A percentile compares a stretch with the other conserved stretches of the same genome.
These are phyloP conservation scores for Stegastes partitus DNA, from an alignment of 2,113 vertebrate species.

Conservation along the genomic window DNA sequence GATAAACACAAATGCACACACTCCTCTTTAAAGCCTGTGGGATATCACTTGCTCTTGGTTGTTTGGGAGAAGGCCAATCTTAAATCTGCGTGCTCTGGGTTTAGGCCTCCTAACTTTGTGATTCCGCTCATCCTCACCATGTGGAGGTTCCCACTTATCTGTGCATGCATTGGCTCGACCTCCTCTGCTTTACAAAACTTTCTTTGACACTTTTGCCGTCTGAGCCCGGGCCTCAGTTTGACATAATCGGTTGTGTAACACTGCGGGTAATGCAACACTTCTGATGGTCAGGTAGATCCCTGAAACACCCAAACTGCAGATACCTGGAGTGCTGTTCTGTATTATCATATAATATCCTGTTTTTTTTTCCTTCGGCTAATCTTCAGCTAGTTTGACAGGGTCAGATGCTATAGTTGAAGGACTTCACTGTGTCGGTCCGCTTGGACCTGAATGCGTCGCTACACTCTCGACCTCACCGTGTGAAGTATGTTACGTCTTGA, in stretches of 20 bases:
- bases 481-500: background rate
- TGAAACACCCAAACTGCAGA: background rate
- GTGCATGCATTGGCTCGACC: background rate
- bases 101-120: background rate
- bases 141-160: conserved; percentile 17
- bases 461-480: background rate
- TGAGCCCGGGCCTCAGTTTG: background rate
- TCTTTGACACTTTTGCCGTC: background rate
- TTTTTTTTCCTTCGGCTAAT: conserved; percentile 1
- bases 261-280: background rate
- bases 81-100: background rate
- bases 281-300: conserved; percentile 5
- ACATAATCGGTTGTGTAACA: background rate
- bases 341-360: background rate
- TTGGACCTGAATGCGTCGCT: background rate
- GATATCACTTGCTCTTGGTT: background rate
- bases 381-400: background rate
- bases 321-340: background rate
- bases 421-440: background rate
- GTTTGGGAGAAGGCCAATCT: background rate
- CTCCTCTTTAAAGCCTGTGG: background rate
- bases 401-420: conserved; percentile 5
- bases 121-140: background rate
- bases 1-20: background rate
- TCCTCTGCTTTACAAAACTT: conserved; percentile 20